Conservation (phyloP, 1,140 invertebrate genomes). For the Drosophila watanabei region DNA sequence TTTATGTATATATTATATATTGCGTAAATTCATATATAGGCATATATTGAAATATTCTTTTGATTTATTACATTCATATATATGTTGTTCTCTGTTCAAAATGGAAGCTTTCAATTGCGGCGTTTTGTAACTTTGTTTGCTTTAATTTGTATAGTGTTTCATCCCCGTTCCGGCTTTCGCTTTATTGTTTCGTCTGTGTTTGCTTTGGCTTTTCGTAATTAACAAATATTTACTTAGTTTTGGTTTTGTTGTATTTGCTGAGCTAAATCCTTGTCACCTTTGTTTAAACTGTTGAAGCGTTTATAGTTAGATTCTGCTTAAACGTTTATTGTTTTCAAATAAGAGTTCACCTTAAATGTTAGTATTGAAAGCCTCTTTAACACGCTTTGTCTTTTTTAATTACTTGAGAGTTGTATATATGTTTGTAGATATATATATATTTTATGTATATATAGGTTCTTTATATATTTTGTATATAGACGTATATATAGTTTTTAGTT, state of each 20-base stretch:
- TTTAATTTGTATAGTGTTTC: constrained; percentile 64
- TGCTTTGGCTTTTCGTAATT: constrained; percentile 41
- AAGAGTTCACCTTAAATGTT: constrained; percentile 31
- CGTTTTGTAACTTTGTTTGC: constrained; percentile 81
- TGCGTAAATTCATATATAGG: constrained; percentile 50
- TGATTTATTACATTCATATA: constrained; percentile 32
- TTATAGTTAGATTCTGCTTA: constrained; percentile 21
- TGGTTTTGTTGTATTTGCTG: constrained; percentile 26
- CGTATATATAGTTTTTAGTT: constrained; percentile 22
- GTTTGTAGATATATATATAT: constrained; percentile 3
- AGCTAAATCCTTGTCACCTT: constrained; percentile 27
- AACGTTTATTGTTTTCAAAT: constrained; percentile 26
- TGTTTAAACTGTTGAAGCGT: constrained; percentile 24
- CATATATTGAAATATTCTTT: constrained; percentile 44
- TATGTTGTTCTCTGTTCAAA: constrained; percentile 57
- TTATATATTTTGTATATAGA: constrained; percentile 36
- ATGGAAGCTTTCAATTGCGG: constrained; percentile 83
- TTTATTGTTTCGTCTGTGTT: constrained; percentile 34
- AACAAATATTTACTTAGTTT: constrained; percentile 65
- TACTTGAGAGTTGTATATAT: constrained; percentile 18
- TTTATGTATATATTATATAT: constrained; percentile 53
- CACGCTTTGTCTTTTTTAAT: constrained; percentile 42
- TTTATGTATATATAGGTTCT: constrained; percentile 13
- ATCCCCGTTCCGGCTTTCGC: neutral
- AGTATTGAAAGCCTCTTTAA: constrained; percentile 64